These are phyloP conservation scores for Eupeodes latifasciatus DNA, from an alignment of 2,888 invertebrate species.

Conservation along the genomic window DNA sequence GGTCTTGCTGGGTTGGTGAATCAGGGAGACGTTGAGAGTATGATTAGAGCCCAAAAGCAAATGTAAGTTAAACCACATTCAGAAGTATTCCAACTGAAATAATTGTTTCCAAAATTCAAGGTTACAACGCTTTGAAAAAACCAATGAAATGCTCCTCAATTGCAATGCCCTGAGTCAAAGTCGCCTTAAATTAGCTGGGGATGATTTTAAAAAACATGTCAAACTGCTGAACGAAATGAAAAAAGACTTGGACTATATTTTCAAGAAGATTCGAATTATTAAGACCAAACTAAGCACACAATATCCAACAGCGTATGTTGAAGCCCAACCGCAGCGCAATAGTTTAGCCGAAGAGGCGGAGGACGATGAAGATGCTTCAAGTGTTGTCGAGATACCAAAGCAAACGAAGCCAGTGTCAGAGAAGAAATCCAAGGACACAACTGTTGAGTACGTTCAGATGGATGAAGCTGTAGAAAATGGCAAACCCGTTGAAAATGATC, in stretches of 20 bases:
- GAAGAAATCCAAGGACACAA: conserved; percentile 79
- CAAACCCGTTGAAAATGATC: conserved; percentile 82
- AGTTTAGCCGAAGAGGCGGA: conserved; percentile 85
- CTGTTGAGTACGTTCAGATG: conserved; percentile 84
- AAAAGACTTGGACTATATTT: conserved; percentile 97
- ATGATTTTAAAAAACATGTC: conserved; percentile 96
- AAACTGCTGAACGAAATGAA: conserved; percentile 95
- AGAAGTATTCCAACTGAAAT: not conserved
- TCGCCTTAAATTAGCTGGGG: conserved; percentile 92
- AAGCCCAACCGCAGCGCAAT: conserved; percentile 85
- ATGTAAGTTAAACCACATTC: conserved; percentile 87
- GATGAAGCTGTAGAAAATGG: conserved; percentile 84
- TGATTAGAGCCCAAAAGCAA: conserved; percentile 95
- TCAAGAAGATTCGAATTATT: conserved; percentile 94
- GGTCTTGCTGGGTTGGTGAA: conserved; percentile 95
- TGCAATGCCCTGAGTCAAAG: conserved; percentile 97
- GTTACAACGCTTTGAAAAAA: conserved; percentile 98
- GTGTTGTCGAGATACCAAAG: conserved; percentile 70
- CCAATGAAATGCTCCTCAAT: conserved; percentile 99
- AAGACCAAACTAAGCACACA: conserved; percentile 91
- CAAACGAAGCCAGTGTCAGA: conserved; percentile 46
- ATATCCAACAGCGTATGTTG: conserved; percentile 88
- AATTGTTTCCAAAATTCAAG: conserved; percentile 85
- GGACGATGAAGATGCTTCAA: conserved; percentile 83
- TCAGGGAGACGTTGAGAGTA: conserved; percentile 94